A percentile compares a stretch with the other conserved stretches of the same genome.
Evolutionary conservation across 2,888 invertebrate species (phyloP).

Genomic region (Temnothorax rugatulus): DNA sequence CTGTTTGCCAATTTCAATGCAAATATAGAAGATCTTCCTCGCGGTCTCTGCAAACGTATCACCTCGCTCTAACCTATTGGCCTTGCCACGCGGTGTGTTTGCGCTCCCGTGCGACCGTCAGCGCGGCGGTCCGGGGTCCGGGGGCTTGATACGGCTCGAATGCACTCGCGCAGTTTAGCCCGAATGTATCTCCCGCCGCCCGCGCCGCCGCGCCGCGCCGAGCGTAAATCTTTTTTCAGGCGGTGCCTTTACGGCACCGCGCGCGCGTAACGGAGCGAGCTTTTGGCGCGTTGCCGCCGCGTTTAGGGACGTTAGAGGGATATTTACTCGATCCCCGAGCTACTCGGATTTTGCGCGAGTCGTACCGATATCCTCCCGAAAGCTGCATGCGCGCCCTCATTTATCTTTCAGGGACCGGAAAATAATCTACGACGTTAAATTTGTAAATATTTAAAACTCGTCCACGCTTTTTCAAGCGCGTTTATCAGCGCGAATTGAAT

Average conservation of each 20-base stretch:
- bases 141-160: conserved; percentile 46
- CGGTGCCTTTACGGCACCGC: not conserved
- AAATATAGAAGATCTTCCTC: conserved; percentile 77
- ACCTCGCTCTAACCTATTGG: conserved; percentile 70
- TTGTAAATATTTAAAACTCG: conserved; percentile 34
- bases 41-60: conserved; percentile 74
- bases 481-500: conserved; percentile 26
- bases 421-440: conserved; percentile 12
- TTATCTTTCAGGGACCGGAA: not conserved
- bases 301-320: conserved; percentile 27
- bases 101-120: conserved; percentile 60
- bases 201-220: not conserved
- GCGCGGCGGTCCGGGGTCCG: conserved; percentile 7
- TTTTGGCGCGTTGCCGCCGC: conserved; percentile 43
- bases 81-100: conserved; percentile 68
- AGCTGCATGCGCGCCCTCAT: not conserved
- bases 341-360: not conserved
- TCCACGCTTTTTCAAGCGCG: not conserved
- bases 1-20: conserved; percentile 81
- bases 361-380: not conserved
- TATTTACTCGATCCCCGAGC: conserved; percentile 40
- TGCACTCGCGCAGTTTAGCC: conserved; percentile 53
- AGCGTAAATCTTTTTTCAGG: conserved; percentile 87
- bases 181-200: conserved; percentile 35
- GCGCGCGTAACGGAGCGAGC: conserved; percentile 21